These are phyloP conservation scores for Hecatera dysodea DNA, from an alignment of 2,888 invertebrate genomes.

Conservation along the genomic window DNA sequence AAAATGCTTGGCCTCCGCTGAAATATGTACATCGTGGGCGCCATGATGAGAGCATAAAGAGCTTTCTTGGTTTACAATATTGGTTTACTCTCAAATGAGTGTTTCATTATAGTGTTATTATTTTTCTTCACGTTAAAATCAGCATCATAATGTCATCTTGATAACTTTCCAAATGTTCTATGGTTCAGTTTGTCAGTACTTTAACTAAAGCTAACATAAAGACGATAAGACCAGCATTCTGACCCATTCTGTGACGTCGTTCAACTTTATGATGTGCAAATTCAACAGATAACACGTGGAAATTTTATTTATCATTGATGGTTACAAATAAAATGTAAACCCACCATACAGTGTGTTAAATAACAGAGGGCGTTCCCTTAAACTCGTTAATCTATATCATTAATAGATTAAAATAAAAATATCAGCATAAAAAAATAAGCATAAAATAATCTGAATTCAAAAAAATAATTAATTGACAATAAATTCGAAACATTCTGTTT, in stretches of 20 bases:
- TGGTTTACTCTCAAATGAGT: background rate
- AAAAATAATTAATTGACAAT: no score
- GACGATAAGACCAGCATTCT: constrained; percentile 15
- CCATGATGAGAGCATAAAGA: no score
- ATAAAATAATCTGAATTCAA: no score
- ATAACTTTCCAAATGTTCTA: background rate
- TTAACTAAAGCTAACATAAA: constrained; percentile 1
- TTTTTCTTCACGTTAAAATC: background rate
- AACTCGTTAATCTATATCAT: no score
- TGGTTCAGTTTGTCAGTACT: background rate
- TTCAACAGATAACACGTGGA: constrained; percentile 20
- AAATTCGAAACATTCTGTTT: no score
- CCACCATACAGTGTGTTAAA: no score
- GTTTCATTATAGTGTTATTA: background rate
- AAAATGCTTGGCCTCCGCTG: no score
- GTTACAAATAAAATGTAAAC: background rate
- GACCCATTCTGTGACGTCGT: constrained; percentile 32
- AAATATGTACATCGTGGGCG: no score
- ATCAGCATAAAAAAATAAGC: no score
- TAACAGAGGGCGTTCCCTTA: no score
- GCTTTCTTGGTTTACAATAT: background rate
- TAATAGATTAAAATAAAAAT: no score
- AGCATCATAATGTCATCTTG: no score
- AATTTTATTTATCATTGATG: constrained; percentile 16
- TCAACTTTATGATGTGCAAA: constrained; percentile 13